phyloP scores from a whole-genome alignment of 2,113 vertebrate genomes.

The Syrrhaptes paradoxus region DNA sequence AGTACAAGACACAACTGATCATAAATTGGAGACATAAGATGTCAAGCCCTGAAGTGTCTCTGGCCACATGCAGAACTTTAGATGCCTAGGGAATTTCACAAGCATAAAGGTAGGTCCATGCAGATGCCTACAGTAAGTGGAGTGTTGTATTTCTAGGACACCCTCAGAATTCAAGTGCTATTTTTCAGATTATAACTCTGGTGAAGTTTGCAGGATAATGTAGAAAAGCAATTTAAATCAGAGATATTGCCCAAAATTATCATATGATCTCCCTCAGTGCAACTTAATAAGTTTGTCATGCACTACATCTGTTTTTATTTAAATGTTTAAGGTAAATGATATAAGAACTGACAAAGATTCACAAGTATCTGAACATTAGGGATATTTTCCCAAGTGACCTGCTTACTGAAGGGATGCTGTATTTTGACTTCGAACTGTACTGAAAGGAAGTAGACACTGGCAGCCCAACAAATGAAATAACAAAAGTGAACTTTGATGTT shows the following conservation, averaged over 20 bases:
- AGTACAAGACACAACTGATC: background rate
- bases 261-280: background rate
- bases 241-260: background rate
- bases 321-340: background rate
- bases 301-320: background rate
- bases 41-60: background rate
- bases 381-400: background rate
- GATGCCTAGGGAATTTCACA: background rate
- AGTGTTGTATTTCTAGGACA: background rate
- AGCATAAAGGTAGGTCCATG: background rate
- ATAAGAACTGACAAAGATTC: background rate
- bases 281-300: background rate
- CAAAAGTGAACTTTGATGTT: background rate
- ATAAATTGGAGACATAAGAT: background rate
- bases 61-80: background rate
- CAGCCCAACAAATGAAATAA: conserved; percentile 3
- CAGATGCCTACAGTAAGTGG: background rate
- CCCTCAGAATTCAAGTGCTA: background rate
- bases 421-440: background rate
- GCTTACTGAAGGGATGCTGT: background rate
- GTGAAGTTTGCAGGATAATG: background rate
- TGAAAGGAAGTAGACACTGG: background rate
- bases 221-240: background rate
- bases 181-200: background rate
- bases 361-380: background rate